Conservation (phyloP, 2,888 invertebrate species). For the Orgyia antiqua region DNA sequence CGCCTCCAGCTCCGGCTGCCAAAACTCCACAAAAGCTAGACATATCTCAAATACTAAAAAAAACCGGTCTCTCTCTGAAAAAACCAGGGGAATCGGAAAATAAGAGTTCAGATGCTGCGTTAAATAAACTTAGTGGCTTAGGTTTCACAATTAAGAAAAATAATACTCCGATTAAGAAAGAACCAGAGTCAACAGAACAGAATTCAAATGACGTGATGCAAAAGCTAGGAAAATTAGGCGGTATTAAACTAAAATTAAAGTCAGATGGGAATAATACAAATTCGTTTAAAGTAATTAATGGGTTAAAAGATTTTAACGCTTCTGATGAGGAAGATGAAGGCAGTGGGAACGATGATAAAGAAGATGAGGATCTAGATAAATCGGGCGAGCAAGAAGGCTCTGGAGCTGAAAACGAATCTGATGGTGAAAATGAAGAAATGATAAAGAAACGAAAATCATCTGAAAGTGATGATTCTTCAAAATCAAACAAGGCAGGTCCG, state of each 20-base stretch:
- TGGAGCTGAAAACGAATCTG: constrained; percentile 34
- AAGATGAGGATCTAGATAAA: constrained; percentile 37
- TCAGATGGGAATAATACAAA: constrained; percentile 60
- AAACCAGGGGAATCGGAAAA: constrained; percentile 40
- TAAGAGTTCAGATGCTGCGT: constrained; percentile 44
- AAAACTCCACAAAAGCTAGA: constrained; percentile 62
- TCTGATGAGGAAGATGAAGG: constrained; percentile 61
- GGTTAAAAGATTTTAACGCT: constrained; percentile 62
- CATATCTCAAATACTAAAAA: constrained; percentile 59
- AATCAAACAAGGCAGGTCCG: constrained; percentile 14
- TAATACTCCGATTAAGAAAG: constrained; percentile 55
- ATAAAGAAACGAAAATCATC: constrained; percentile 24
- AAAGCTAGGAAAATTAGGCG: constrained; percentile 63
- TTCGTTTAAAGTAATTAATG: constrained; percentile 66
- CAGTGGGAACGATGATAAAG: constrained; percentile 46
- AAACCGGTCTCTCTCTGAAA: constrained; percentile 58
- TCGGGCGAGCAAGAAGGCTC: constrained; percentile 32
- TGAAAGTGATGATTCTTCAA: constrained; percentile 37
- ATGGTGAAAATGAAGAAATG: constrained; percentile 30
- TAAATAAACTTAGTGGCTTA: constrained; percentile 63
- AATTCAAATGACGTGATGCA: constrained; percentile 48
- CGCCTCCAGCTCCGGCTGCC: constrained; percentile 29
- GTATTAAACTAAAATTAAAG: constrained; percentile 66
- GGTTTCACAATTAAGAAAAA: constrained; percentile 69
- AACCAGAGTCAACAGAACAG: constrained; percentile 40